Evolutionary conservation across 2,888 invertebrate genomes (phyloP).

Genomic region (Caenorhabditis sp.): DNA sequence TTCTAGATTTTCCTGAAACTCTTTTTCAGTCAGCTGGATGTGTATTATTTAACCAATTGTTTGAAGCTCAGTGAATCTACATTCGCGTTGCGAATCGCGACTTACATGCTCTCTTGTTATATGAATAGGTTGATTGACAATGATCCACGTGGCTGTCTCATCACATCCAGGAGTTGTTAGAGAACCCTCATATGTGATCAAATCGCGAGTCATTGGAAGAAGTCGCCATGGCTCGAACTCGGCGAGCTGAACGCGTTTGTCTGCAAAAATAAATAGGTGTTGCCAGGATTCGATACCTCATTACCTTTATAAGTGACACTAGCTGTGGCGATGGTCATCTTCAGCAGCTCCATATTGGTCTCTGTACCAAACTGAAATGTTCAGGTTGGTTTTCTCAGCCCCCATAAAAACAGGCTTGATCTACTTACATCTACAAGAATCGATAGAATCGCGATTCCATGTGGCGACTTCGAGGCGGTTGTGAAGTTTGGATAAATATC

Average conservation of each 20-base stretch:
- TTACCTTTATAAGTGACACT: slow-evolving; percentile 43
- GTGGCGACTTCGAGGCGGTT: slow-evolving; percentile 89
- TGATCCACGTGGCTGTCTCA: slow-evolving; percentile 84
- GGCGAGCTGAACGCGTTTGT: slow-evolving; percentile 49
- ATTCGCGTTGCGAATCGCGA: no score
- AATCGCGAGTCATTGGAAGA: slow-evolving; percentile 56
- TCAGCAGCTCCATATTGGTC: slow-evolving; percentile 57
- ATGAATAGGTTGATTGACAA: slow-evolving; percentile 95
- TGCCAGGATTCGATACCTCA: background rate
- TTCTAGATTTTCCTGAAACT: no score
- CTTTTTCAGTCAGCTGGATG: no score
- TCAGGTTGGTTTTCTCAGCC: no score
- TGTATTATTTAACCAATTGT: no score
- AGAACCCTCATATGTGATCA: slow-evolving; percentile 77
- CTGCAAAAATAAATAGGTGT: slow-evolving; percentile 9
- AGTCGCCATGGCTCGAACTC: slow-evolving; percentile 60
- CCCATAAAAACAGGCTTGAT: no score
- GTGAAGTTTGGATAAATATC: slow-evolving; percentile 95
- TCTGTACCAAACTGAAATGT: slow-evolving; percentile 53
- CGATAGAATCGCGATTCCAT: slow-evolving; percentile 92
- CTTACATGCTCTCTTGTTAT: slow-evolving; percentile 91
- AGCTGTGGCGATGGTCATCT: slow-evolving; percentile 54
- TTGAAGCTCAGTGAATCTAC: no score
- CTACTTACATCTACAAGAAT: slow-evolving; percentile 87
- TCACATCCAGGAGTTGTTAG: slow-evolving; percentile 84